Conservation (phyloP, 2,113 vertebrate species). For the Stercorarius parasiticus region DNA sequence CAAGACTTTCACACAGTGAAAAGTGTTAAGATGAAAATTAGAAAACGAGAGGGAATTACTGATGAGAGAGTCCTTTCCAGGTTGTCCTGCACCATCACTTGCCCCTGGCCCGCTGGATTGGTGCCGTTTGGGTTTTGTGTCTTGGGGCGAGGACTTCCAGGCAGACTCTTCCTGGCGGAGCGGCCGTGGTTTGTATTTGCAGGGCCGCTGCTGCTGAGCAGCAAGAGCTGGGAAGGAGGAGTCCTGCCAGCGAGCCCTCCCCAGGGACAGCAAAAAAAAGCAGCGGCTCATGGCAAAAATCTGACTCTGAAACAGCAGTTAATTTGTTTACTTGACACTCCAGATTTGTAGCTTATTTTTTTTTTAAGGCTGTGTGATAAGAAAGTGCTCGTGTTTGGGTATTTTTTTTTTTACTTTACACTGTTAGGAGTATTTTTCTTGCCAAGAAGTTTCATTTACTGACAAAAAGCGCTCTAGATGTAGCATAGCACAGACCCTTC, state of each 20-base stretch:
- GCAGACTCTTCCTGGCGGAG: rapidly evolving
- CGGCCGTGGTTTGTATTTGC: not conserved
- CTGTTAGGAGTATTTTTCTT: not conserved
- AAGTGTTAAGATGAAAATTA: not conserved
- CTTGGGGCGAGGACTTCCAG: not conserved
- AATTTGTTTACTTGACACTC: not conserved
- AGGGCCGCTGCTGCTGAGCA: not conserved
- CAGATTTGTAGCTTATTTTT: not conserved
- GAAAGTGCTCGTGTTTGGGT: not conserved
- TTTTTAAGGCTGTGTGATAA: not conserved
- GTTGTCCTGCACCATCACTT: rapidly evolving
- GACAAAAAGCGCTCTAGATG: not conserved
- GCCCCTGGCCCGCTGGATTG: not conserved
- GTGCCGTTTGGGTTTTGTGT: not conserved
- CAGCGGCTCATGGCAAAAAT: not conserved
- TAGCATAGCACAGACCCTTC: not conserved
- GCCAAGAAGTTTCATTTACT: not conserved
- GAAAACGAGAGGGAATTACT: not conserved
- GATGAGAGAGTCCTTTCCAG: not conserved
- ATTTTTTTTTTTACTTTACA: not conserved
- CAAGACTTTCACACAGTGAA: not conserved
- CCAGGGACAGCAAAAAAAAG: not conserved
- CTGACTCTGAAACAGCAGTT: not conserved
- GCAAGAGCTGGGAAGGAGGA: not conserved
- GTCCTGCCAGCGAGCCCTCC: not conserved